phyloP scores from a whole-genome alignment of 2,113 vertebrate genomes.

The Paradisaea rubra region DNA sequence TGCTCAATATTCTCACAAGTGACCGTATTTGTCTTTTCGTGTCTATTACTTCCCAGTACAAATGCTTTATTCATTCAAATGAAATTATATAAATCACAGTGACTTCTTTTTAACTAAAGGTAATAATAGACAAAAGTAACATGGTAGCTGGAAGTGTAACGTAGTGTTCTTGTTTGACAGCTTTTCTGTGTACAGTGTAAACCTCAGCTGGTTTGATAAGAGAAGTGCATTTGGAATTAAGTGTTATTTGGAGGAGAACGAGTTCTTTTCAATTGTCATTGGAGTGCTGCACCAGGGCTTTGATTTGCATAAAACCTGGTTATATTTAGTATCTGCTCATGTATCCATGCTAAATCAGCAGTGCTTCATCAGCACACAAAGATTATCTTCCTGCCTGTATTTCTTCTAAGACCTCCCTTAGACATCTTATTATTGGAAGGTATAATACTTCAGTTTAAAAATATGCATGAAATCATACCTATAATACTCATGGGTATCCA shows the following conservation, averaged over 20 bases:
- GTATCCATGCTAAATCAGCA: constrained; percentile 30
- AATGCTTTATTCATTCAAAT: neutral
- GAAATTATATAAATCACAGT: neutral
- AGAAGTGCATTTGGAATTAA: constrained; percentile 14
- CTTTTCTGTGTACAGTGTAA: neutral
- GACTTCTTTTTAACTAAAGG: neutral
- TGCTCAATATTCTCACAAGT: neutral
- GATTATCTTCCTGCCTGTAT: neutral
- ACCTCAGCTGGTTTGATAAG: constrained; percentile 23
- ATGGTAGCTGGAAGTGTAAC: neutral
- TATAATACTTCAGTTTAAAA: constrained; percentile 37
- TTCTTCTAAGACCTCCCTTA: neutral
- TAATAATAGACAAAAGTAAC: neutral
- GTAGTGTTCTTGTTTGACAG: neutral
- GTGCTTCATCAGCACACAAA: constrained; percentile 25
- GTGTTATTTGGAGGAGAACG: neutral
- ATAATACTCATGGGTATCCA: neutral
- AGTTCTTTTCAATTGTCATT: constrained; percentile 23
- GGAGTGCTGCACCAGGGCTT: neutral
- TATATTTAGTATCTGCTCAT: constrained; percentile 50
- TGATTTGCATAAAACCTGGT: constrained; percentile 60
- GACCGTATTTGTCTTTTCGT: neutral
- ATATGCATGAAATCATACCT: neutral
- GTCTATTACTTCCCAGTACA: neutral
- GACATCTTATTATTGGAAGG: neutral